These are phyloP conservation scores for Dicrurus megarhynchus DNA, from an alignment of 2,113 vertebrate species.

Conservation along the genomic window DNA sequence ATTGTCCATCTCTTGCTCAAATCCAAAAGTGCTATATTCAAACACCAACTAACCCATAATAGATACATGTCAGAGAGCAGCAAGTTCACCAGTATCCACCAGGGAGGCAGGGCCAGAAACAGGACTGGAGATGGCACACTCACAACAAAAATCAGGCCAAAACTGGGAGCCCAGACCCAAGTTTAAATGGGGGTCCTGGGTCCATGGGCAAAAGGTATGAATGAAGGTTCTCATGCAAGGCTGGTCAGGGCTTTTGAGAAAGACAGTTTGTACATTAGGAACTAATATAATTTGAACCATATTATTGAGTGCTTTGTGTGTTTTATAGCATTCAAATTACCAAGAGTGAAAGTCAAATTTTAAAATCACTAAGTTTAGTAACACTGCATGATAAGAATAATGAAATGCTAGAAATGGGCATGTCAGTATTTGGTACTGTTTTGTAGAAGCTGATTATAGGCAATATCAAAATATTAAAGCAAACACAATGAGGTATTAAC, in stretches of 20 bases:
- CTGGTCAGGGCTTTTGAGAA: not conserved
- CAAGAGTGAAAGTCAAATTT: not conserved
- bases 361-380: not conserved
- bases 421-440: not conserved
- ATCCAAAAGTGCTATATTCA: not conserved
- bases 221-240: not conserved
- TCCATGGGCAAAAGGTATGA: accelerated
- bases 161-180: not conserved
- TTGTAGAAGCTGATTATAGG: not conserved
- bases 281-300: not conserved
- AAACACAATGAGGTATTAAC: not conserved
- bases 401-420: not conserved
- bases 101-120: not conserved
- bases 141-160: not conserved
- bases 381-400: not conserved
- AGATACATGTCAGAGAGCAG: not conserved
- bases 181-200: not conserved
- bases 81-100: not conserved
- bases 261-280: not conserved
- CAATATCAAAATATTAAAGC: not conserved
- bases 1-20: not conserved
- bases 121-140: not conserved
- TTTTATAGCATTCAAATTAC: not conserved
- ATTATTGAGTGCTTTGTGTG: not conserved
- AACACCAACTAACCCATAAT: not conserved